These are phyloP conservation scores for Oryzias dopingdopingensis DNA, from an alignment of 2,797 vertebrate species.

Conservation along the genomic window DNA sequence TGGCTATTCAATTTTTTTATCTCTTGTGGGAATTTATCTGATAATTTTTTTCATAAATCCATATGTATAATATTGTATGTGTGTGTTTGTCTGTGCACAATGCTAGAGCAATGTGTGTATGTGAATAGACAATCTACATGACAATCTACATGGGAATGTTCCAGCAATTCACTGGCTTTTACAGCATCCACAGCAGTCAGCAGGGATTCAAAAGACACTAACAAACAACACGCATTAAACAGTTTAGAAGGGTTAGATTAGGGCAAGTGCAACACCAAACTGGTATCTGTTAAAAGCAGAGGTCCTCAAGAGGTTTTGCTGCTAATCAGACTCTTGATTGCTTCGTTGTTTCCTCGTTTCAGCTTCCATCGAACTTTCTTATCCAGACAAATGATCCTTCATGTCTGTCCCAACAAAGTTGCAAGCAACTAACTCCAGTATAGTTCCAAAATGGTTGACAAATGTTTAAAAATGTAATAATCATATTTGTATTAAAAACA, in stretches of 20 bases:
- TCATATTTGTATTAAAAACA: too few species aligned
- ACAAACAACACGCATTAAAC: constrained; percentile 53
- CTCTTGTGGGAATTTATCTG: background rate
- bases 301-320: too few species aligned
- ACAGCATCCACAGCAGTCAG: constrained; percentile 59
- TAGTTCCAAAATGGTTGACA: constrained; percentile 49
- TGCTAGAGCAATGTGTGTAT: constrained; percentile 10
- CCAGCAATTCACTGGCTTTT: constrained; percentile 58
- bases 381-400: too few species aligned
- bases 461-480: constrained; percentile 20
- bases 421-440: constrained; percentile 37
- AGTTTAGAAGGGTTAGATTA: background rate
- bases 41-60: constrained; percentile 7
- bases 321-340: too few species aligned
- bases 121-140: constrained; percentile 61
- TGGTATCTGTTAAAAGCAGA: too few species aligned
- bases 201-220: constrained; percentile 49
- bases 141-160: constrained; percentile 68
- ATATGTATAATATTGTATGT: constrained; percentile 14
- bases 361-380: too few species aligned
- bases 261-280: too few species aligned
- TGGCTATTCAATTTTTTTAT: background rate
- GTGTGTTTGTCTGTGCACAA: constrained; percentile 13
- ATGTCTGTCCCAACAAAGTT: constrained; percentile 17
- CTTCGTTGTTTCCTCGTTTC: too few species aligned